These are phyloP conservation scores for Seriola quinqueradiata DNA, from an alignment of 2,113 vertebrate genomes.

Conservation along the genomic window DNA sequence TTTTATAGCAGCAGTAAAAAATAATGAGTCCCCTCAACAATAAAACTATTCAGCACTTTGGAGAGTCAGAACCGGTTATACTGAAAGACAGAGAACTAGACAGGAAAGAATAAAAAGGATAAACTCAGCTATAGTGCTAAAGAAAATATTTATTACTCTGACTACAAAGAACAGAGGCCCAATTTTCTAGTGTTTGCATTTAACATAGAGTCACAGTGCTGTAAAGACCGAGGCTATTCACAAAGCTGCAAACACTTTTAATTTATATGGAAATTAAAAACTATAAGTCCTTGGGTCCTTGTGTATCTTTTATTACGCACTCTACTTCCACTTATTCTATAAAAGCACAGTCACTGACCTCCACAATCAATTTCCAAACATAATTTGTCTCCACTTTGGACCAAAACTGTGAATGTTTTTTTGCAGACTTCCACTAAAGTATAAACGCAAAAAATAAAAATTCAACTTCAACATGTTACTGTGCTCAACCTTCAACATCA, in stretches of 20 bases:
- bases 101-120: slow-evolving; percentile 24
- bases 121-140: not conserved
- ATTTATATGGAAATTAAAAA: slow-evolving; percentile 19
- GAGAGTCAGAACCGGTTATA: slow-evolving; percentile 4
- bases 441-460: not conserved
- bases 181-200: slow-evolving; percentile 25
- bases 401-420: not conserved
- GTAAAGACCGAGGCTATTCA: slow-evolving; percentile 7
- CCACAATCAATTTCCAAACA: not conserved
- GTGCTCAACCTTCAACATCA: not conserved
- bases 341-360: not conserved
- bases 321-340: not conserved
- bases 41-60: slow-evolving; percentile 26
- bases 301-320: slow-evolving; percentile 1
- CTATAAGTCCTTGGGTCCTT: not conserved
- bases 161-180: slow-evolving; percentile 14
- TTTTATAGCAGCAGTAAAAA: slow-evolving; percentile 54
- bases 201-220: not conserved
- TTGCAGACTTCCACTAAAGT: not conserved
- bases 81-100: slow-evolving; percentile 17
- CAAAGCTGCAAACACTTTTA: not conserved
- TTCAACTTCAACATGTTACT: not conserved
- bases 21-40: slow-evolving; percentile 38
- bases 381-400: slow-evolving; percentile 1
- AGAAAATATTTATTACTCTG: slow-evolving; percentile 30